Evolutionary conservation across 2,888 invertebrate genomes (phyloP).

Genomic region (Syrista parreyssii): DNA sequence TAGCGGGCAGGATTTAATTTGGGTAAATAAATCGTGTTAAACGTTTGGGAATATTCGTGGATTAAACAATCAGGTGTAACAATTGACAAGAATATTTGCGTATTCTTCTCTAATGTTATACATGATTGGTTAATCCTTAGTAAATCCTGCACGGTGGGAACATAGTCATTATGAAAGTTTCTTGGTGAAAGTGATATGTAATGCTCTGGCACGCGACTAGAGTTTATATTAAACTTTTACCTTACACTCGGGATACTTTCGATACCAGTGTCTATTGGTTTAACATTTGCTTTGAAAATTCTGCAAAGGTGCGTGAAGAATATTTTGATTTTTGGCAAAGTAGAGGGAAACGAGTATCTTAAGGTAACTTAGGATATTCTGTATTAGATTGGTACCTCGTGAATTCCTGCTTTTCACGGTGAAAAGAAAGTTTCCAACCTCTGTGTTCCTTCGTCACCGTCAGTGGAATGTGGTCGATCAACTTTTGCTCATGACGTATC

Average conservation of each 20-base stretch:
- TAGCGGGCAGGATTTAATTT: no score
- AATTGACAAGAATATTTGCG: no score
- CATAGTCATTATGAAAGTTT: background rate
- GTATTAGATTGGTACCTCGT: background rate
- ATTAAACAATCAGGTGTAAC: no score
- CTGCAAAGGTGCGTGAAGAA: background rate
- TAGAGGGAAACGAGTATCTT: background rate
- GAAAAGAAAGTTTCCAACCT: conserved; percentile 1
- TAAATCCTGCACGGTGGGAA: no score
- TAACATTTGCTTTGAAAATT: background rate
- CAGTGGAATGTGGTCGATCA: background rate
- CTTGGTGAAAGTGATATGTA: background rate
- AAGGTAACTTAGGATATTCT: background rate
- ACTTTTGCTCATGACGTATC: background rate
- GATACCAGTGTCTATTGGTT: background rate
- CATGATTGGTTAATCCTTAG: no score
- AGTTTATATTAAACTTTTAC: background rate
- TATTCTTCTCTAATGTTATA: no score
- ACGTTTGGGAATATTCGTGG: no score
- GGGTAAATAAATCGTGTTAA: no score
- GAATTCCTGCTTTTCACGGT: background rate
- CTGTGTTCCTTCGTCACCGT: background rate
- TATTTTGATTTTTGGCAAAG: conserved; percentile 14
- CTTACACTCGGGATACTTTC: background rate
- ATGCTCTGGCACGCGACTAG: background rate